Percentiles rank a stretch among this genome's conserved stretches.
Evolutionary conservation across 1,140 invertebrate genomes (phyloP).

Genomic region (Gryllus bimaculatus): DNA sequence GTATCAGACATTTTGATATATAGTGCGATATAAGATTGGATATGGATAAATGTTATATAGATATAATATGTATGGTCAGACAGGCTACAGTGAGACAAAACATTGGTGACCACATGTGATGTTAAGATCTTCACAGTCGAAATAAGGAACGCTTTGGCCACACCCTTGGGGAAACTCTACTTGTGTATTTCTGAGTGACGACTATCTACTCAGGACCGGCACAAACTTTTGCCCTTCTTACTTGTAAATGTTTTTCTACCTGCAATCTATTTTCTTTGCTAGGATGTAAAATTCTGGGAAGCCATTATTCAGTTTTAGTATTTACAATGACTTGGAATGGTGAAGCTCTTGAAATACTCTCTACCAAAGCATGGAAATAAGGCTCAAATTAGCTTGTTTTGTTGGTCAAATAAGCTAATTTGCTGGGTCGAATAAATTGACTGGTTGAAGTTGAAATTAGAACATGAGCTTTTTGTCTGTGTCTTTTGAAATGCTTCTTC

Average conservation of each 20-base stretch:
- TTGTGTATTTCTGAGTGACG: not conserved
- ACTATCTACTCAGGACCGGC: not conserved
- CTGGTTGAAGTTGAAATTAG: not conserved
- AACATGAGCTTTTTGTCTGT: conserved; percentile 4
- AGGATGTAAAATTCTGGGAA: not conserved
- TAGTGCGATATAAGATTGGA: too few relatives aligned
- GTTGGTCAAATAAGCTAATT: not conserved
- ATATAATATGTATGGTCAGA: too few relatives aligned
- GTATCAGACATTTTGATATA: too few relatives aligned
- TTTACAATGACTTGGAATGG: conserved; percentile 1
- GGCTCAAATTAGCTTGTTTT: not conserved
- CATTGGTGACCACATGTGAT: not conserved
- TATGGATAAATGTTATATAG: too few relatives aligned
- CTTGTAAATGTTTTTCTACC: not conserved
- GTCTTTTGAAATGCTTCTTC: conserved; percentile 4
- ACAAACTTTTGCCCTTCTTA: conserved; percentile 1
- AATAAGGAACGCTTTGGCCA: not conserved
- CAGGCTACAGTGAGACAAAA: not conserved
- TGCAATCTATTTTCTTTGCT: not conserved
- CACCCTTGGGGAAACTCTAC: not conserved
- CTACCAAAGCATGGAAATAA: not conserved
- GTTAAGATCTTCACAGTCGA: not conserved
- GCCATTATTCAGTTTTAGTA: not conserved
- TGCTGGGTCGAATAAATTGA: not conserved
- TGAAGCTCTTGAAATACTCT: not conserved